These are phyloP conservation scores for Noctuana brunneofusca DNA, from an alignment of 2,888 invertebrate genomes.

Conservation along the genomic window DNA sequence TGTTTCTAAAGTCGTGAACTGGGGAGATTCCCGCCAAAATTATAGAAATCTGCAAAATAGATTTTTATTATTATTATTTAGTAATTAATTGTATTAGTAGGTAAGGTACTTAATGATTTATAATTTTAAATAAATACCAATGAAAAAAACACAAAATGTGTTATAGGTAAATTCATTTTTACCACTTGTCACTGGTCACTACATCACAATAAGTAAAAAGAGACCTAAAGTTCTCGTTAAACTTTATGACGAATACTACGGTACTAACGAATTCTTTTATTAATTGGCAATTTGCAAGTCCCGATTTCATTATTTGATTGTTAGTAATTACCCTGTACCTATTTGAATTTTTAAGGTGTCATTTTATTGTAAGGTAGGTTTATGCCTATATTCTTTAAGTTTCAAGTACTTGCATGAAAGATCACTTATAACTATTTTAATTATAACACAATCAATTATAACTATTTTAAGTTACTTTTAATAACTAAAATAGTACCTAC, in stretches of 20 bases:
- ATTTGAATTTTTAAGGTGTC: too few relatives aligned
- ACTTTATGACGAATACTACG: background rate
- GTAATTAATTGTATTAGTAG: background rate
- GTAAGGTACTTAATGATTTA: background rate
- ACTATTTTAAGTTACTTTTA: too few relatives aligned
- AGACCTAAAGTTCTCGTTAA: background rate
- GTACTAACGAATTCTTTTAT: constrained; percentile 6
- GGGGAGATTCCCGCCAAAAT: constrained; percentile 68
- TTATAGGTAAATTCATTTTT: constrained; percentile 4
- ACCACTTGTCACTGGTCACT: constrained; percentile 1
- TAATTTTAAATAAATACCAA: constrained; percentile 3
- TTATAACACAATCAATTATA: too few relatives aligned
- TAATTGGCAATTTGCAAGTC: constrained; percentile 24
- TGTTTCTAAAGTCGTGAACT: constrained; percentile 66
- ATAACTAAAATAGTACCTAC: too few relatives aligned
- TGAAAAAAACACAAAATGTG: background rate
- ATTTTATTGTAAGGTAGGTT: too few relatives aligned
- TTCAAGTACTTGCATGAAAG: too few relatives aligned
- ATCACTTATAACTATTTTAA: too few relatives aligned
- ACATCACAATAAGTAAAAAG: background rate
- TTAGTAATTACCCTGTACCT: too few relatives aligned
- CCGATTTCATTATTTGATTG: background rate
- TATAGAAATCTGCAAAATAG: constrained; percentile 17
- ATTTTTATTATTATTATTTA: background rate
- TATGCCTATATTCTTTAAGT: too few relatives aligned